Evolutionary conservation across 2,888 invertebrate genomes (phyloP).

Genomic region (Formica aserva): DNA sequence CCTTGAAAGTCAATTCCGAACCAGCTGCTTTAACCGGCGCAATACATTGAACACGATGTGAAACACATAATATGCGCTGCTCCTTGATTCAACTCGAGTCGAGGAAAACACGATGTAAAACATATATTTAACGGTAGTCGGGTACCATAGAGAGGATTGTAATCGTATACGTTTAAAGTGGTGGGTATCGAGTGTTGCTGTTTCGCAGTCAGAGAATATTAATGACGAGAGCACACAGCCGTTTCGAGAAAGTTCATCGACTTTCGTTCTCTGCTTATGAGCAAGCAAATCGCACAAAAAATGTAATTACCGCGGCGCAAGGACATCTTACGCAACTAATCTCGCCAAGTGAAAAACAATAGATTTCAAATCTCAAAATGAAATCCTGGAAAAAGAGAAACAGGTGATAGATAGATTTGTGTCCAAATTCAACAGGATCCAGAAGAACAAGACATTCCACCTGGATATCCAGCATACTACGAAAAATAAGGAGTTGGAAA

Average conservation of each 20-base stretch:
- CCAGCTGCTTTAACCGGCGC: constrained; percentile 24
- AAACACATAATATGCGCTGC: constrained; percentile 57
- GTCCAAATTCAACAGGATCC: too few relatives aligned
- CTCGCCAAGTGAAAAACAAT: neutral
- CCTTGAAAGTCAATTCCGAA: constrained; percentile 67
- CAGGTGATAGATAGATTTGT: too few relatives aligned
- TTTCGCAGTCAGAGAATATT: constrained; percentile 69
- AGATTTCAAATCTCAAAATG: too few relatives aligned
- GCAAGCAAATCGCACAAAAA: constrained; percentile 26
- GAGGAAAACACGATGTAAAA: constrained; percentile 71
- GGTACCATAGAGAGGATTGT: constrained; percentile 75
- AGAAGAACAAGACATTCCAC: too few relatives aligned
- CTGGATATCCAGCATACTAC: too few relatives aligned
- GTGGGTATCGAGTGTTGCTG: constrained; percentile 74
- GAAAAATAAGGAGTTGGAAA: too few relatives aligned
- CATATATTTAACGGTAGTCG: constrained; percentile 76
- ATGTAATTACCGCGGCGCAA: constrained; percentile 26
- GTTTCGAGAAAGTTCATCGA: constrained; percentile 60
- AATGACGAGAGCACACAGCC: constrained; percentile 66
- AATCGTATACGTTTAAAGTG: constrained; percentile 75
- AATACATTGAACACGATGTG: constrained; percentile 46
- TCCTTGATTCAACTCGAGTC: constrained; percentile 57
- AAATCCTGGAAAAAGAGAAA: too few relatives aligned
- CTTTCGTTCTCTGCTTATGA: constrained; percentile 30
- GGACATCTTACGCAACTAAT: constrained; percentile 38